Percentiles rank a stretch among this genome's conserved stretches.
Evolutionary conservation across 2,797 vertebrate species (phyloP).

Genomic region (Falco novaeseelandiae): DNA sequence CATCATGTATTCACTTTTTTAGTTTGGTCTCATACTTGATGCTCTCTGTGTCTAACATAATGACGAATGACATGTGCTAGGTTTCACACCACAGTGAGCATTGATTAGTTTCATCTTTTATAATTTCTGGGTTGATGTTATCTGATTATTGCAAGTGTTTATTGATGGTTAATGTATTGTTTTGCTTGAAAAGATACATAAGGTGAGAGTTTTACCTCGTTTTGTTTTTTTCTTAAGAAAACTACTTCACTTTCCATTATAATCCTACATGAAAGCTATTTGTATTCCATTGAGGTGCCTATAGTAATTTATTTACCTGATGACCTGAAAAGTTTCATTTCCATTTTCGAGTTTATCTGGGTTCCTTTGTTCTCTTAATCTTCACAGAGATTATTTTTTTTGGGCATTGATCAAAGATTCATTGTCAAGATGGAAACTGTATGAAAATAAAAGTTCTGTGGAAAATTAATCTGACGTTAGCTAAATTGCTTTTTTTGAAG

Average conservation of each 20-base stretch:
- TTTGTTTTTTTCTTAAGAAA: background rate
- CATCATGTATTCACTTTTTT: background rate
- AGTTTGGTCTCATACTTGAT: background rate
- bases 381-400: slow-evolving; percentile 1
- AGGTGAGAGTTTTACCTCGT: background rate
- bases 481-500: background rate
- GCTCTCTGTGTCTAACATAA: background rate
- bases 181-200: background rate
- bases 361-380: slow-evolving; percentile 1
- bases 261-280: background rate
- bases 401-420: slow-evolving; percentile 20
- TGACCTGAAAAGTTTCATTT: slow-evolving; percentile 4
- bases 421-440: background rate
- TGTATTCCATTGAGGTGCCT: background rate
- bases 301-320: background rate
- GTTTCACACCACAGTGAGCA: background rate
- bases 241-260: background rate
- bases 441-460: background rate
- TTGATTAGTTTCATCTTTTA: background rate
- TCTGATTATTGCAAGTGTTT: background rate
- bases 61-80: background rate
- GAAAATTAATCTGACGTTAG: background rate
- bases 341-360: background rate
- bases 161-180: background rate
- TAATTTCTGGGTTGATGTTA: background rate